These are phyloP conservation scores for Lycaon pictus DNA, from an alignment of 2,113 vertebrate genomes.

Conservation along the genomic window DNA sequence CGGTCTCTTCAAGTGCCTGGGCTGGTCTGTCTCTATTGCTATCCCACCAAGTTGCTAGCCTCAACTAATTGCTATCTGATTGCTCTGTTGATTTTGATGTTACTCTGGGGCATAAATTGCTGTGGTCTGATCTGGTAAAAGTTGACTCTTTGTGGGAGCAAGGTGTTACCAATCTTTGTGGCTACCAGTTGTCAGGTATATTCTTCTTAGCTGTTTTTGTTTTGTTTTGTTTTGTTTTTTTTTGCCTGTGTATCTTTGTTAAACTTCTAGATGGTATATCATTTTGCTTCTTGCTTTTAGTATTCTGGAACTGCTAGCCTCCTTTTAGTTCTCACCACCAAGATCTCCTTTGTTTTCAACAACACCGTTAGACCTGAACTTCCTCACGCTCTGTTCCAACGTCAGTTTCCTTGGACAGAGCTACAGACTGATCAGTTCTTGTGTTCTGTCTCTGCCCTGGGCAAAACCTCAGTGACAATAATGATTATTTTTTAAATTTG, in stretches of 20 bases:
- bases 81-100: neutral
- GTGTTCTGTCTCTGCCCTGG: neutral
- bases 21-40: neutral
- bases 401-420: neutral
- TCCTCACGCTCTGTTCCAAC: neutral
- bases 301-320: neutral
- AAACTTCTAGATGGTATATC: neutral
- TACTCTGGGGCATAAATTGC: neutral
- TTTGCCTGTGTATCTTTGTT: neutral
- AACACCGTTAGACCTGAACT: neutral
- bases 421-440: neutral
- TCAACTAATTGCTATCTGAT: neutral
- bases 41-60: neutral
- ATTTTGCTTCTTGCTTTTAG: neutral
- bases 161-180: neutral
- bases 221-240: no score
- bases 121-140: neutral
- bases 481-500: no score
- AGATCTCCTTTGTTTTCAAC: neutral
- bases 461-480: neutral
- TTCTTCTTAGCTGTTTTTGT: neutral
- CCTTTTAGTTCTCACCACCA: neutral
- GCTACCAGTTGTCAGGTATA: neutral
- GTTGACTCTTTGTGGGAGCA: neutral
- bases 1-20: neutral